Base-by-base conservation (phyloP, 1,140 invertebrate species). In the Sarcophaga peregrina region DNA sequence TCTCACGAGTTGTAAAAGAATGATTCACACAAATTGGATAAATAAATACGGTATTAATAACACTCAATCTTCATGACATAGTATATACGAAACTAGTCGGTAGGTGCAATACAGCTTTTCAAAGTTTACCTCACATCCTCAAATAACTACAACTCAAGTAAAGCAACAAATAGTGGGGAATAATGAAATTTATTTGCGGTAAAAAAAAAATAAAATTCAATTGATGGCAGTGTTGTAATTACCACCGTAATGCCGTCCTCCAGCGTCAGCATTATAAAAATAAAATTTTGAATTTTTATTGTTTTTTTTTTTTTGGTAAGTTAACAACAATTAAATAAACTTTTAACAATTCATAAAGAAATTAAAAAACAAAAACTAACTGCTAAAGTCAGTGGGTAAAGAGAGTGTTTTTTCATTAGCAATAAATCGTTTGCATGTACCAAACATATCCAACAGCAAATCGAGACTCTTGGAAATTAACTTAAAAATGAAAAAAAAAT, bases 301-400 rank as follows among this genome's bases (percentile, higher is more conserved):
- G 25, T 37, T 37, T 37, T 13, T 68, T 68, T 68, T 6, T 5
- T 68, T 13, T 68, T 68, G n/a, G 17, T 68, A 68, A 68, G 20
- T 68, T 68, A 68, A 68, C 62, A 68, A 68, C 62, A 68, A 68
- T 68, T 68, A 68, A 68, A 68, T 68, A 68, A 68, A 68, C 62
- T 68, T 68, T 37, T 25, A 68, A 68, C 62, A 68, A 68, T 68
- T 68, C 58, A 8, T 62, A 58, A 58, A 2, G 20, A 68, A 68
- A 17, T 8, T 7, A 20, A 17, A 17, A 6, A 68, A 68, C 20
- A 10, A 20, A 25, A 50, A 68, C 17, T 20, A 17, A 17, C 58
- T 68, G 62, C 17, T 20, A 10, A 17, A 68, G 62, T 68, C 17
- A 68, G 62, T 58, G n/a, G 54, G 54, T 58, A 58, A 58, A 58